These are phyloP conservation scores for Atherix ibis DNA, from an alignment of 2,888 invertebrate species.

Conservation along the genomic window DNA sequence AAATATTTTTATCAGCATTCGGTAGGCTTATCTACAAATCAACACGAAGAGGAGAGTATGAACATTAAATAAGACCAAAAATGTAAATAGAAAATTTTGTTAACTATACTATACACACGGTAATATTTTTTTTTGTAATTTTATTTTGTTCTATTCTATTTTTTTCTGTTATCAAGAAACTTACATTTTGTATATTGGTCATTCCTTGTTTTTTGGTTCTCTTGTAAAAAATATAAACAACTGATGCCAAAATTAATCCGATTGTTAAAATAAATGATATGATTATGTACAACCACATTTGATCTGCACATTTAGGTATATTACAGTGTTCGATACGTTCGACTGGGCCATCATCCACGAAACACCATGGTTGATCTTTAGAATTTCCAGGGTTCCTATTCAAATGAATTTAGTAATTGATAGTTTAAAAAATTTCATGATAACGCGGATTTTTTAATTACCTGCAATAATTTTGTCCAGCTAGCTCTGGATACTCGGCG, in stretches of 20 bases:
- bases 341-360: slow-evolving; percentile 51
- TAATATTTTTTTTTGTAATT: background rate
- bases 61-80: too few relatives aligned
- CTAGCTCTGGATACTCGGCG: slow-evolving; percentile 68
- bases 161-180: too few relatives aligned
- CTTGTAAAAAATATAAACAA: slow-evolving; percentile 47
- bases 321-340: slow-evolving; percentile 59
- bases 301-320: slow-evolving; percentile 75
- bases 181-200: slow-evolving; percentile 47
- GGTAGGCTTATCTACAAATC: slow-evolving; percentile 42
- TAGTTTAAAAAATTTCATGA: background rate
- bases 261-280: slow-evolving; percentile 41
- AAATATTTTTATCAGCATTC: slow-evolving; percentile 63
- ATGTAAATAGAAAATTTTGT: too few relatives aligned
- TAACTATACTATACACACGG: too few relatives aligned
- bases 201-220: slow-evolving; percentile 40
- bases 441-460: slow-evolving; percentile 9
- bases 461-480: slow-evolving; percentile 70
- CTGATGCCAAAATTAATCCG: slow-evolving; percentile 37
- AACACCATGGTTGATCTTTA: slow-evolving; percentile 82
- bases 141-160: too few relatives aligned
- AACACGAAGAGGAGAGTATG: too few relatives aligned
- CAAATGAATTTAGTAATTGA: slow-evolving; percentile 1
- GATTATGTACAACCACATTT: slow-evolving; percentile 68
- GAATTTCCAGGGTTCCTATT: slow-evolving; percentile 71